Base-by-base conservation (phyloP, 2,888 invertebrate species). In the Dione vanillae region DNA sequence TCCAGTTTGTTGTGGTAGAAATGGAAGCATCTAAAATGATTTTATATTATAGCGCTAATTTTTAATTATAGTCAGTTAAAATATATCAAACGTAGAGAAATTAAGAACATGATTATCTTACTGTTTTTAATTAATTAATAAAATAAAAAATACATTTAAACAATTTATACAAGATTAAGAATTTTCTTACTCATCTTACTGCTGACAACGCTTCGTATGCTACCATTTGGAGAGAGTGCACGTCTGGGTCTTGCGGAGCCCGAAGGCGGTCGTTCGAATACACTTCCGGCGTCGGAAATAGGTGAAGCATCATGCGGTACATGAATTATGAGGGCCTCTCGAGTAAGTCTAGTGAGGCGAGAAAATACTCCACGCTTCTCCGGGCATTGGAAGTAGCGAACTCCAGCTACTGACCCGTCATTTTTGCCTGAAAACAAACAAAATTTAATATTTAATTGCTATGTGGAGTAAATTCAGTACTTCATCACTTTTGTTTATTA, bases 331-430 rank as follows among this genome's bases (percentile, higher is more conserved):
- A 97, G 84, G 9, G 97, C 97, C 67, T 94, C 92, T 76, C 96
- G 94, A 5, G 97, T 97, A 62, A 99, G 94, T 73, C 98, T 96
- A 49, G 97, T 97, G 70, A 98, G 94, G 27, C 97, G 95, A 40
- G 98, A 98, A 89, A 99, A 99, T 19, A 99, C 96, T n/a, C 99
- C 99, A 71, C 96, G 96, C 82, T 97, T 97, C 35, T 97, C 95
- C 82, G 97, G 96, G 85, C 99, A 99, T 87, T 98, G 98, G 90
- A 99, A 99, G 90, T 99, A 99, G 62, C 97, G 95, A 67, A 96
- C 95, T 66, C 98, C 98, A 68, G 97, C 97, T 74, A 99, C 98
- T 43, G 98, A 97, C 37, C 99, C 99, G 88, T 99, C 98, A 87
- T 99, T 99, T 94, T 99, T 99, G 78, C 99, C 99, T 97, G 85